Evolutionary conservation across 2,888 invertebrate species (phyloP), one percentile per base, ranked within the genome.

Genomic region (Noctua comes): DNA sequence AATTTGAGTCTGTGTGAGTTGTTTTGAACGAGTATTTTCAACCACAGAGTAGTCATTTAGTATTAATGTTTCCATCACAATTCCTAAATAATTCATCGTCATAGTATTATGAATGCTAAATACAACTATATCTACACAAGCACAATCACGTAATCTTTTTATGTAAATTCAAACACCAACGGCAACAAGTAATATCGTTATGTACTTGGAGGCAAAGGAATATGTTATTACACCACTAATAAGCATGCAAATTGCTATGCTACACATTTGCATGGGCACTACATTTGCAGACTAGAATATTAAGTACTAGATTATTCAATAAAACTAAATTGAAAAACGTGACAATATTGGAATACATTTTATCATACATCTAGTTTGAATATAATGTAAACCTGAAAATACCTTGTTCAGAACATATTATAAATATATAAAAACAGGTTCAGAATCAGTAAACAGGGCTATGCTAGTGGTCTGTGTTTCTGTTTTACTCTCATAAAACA

Each of bases 191-290:
- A 46, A 80, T 62, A 46, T 66, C 24, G 16, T 82, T 68, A 68
- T 71, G 77, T 62, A 66, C 16, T 70, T 21, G 24, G 36, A 59
- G 24, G 54, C 62, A 68, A 81, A 71, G 77, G 83, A 82, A 77
- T 81, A 82, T 40, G 40, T 48, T 71, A 76, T 69, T 18, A 71
- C 21, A 27, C 48, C 62, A 71, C 62, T 71, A 71, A 77, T 77
- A 62, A 70, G 51, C 46, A 81, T 81, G 77, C 66, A 82, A 71
- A 81, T 82, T 68, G 31, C 13, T 68, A 13, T 40, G 24, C 54
- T 36, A 46, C 7, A 31, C 21, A 72, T 79, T 79, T 79, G 77
- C 70, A 54, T 68, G 21, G 31, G 10, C 36, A 21, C 21, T 31
- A 68, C 7, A 24, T 66, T 70, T 59, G 27, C 27, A 66, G 43